Percentiles rank a stretch among this genome's conserved stretches.
Conservation (phyloP, 2,888 invertebrate species). For the Epistrophe eligans region DNA sequence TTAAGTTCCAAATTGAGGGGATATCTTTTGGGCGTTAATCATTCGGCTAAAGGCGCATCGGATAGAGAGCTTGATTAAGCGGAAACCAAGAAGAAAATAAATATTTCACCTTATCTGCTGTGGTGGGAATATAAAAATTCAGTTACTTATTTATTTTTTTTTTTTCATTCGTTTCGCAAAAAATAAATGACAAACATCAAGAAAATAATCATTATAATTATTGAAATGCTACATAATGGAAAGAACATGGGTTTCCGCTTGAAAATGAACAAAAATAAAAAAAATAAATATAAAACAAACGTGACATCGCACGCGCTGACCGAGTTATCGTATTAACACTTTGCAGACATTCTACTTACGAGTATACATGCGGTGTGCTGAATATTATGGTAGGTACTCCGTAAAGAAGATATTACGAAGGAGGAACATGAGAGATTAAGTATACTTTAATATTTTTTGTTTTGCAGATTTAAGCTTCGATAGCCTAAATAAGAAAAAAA, state of each 20-base stretch:
- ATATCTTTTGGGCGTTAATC: slow-evolving; percentile 74
- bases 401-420: not conserved
- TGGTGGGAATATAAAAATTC: slow-evolving; percentile 41
- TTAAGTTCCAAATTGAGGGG: slow-evolving; percentile 72
- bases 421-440: slow-evolving; percentile 1
- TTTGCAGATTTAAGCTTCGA: slow-evolving; percentile 43
- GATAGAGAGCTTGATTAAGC: slow-evolving; percentile 56
- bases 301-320: slow-evolving; percentile 60
- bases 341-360: not conserved
- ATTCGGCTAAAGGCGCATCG: slow-evolving; percentile 34
- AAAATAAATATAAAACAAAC: slow-evolving; percentile 12
- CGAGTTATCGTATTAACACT: slow-evolving; percentile 53
- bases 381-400: not conserved
- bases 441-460: slow-evolving; percentile 13
- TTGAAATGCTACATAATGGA: slow-evolving; percentile 59
- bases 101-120: slow-evolving; percentile 19
- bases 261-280: slow-evolving; percentile 34
- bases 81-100: slow-evolving; percentile 30
- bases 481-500: slow-evolving; percentile 55
- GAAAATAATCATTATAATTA: slow-evolving; percentile 62
- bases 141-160: not conserved
- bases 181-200: slow-evolving; percentile 37
- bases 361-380: not conserved
- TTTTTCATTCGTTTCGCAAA: not conserved
- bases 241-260: slow-evolving; percentile 45